A percentile compares a stretch with the other conserved stretches of the same genome.
Evolutionary conservation across 1,140 invertebrate genomes (phyloP).

Genomic region (Heterodera carotae): DNA sequence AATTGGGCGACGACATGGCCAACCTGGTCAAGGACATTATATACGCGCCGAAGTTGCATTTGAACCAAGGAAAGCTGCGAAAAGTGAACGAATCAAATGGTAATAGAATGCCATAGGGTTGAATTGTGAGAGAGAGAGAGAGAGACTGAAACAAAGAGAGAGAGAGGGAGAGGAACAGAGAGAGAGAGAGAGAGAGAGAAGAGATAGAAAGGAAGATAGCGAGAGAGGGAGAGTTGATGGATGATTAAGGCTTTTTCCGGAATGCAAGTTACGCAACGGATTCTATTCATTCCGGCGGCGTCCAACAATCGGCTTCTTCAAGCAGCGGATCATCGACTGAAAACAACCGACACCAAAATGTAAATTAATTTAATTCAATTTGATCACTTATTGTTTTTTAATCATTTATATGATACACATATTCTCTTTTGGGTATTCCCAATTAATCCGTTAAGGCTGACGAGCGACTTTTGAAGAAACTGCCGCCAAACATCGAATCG

Average conservation of each 20-base stretch:
- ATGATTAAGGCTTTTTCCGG: conserved; percentile 20
- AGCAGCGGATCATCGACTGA: conserved; percentile 19
- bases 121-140: too few species aligned
- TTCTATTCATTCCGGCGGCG: conserved; percentile 1
- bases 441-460: conserved; percentile 40
- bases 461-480: conserved; percentile 42
- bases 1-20: conserved; percentile 30
- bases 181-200: too few species aligned
- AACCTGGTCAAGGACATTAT: conserved; percentile 52
- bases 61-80: conserved; percentile 53
- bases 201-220: background rate
- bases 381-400: background rate
- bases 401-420: background rate
- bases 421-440: background rate
- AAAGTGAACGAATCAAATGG: conserved; percentile 43
- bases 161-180: too few species aligned
- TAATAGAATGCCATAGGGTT: background rate
- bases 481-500: conserved; percentile 45
- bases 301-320: background rate
- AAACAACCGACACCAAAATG: conserved; percentile 21
- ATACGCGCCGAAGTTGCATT: conserved; percentile 52
- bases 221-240: background rate
- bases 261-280: conserved; percentile 27
- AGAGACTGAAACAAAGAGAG: too few species aligned
- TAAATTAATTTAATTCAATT: conserved; percentile 4